Evolutionary conservation across 2,113 vertebrate species (phyloP).

Genomic region (Phrynosoma blainvillii): DNA sequence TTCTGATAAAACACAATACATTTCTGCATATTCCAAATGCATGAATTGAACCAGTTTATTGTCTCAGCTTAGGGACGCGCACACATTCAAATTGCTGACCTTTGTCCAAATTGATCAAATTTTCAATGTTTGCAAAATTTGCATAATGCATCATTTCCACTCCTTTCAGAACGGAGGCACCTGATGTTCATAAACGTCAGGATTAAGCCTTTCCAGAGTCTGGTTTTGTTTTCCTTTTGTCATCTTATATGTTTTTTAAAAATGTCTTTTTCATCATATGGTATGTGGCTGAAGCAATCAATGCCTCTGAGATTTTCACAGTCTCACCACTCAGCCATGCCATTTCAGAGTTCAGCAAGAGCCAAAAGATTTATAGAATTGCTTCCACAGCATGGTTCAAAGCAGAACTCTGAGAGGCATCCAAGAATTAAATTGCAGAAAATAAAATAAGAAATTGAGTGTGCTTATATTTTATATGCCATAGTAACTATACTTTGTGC

Average conservation of each 20-base stretch:
- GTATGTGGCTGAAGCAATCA: neutral
- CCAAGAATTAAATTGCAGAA: too few relatives aligned
- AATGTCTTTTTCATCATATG: neutral
- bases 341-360: neutral
- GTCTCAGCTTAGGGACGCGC: neutral
- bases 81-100: neutral
- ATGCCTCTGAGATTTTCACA: neutral
- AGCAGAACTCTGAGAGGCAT: neutral
- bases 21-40: neutral
- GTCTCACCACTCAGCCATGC: too few relatives aligned
- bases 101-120: constrained; percentile 11
- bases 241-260: too few relatives aligned
- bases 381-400: neutral
- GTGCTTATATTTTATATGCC: neutral
- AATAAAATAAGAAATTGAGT: neutral
- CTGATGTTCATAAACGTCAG: constrained; percentile 16
- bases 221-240: neutral
- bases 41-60: neutral
- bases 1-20: neutral
- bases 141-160: constrained; percentile 10
- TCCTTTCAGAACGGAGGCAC: neutral
- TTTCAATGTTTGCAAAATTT: constrained; percentile 8
- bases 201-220: neutral
- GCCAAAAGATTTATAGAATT: neutral
- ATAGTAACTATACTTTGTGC: neutral